phyloP scores from a whole-genome alignment of 2,888 invertebrate species.

The Sipha maydis region DNA sequence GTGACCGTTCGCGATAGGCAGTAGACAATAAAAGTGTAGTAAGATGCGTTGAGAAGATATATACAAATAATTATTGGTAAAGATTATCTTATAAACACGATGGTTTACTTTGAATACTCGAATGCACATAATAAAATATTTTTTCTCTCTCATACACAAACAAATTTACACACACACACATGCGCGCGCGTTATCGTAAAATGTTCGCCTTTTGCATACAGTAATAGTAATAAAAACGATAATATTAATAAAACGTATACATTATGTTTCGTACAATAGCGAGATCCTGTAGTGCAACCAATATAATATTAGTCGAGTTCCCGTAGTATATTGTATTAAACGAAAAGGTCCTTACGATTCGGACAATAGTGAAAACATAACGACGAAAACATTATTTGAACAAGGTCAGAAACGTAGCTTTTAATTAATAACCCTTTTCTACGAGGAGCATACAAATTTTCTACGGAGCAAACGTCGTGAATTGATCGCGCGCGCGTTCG shows the following conservation, averaged over 20 bases:
- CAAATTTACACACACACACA: background rate
- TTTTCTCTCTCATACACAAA: background rate
- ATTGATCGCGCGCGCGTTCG: background rate
- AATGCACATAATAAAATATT: too few species aligned
- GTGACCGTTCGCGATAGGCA: background rate
- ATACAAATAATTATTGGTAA: too few species aligned
- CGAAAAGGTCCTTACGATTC: slow-evolving; percentile 19
- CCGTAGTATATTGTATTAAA: background rate
- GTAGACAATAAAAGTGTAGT: background rate
- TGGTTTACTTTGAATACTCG: background rate
- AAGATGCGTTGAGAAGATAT: slow-evolving; percentile 10
- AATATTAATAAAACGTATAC: background rate
- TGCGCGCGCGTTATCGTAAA: background rate
- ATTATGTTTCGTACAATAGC: background rate
- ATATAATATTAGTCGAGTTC: background rate
- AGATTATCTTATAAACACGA: too few species aligned
- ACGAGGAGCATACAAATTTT: background rate
- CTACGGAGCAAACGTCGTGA: background rate
- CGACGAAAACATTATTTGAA: background rate
- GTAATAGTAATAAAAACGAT: background rate
- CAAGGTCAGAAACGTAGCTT: slow-evolving; percentile 14
- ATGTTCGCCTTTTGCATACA: background rate
- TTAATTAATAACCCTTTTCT: slow-evolving; percentile 10
- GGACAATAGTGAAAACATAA: background rate
- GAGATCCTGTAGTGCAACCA: background rate